phyloP scores from a whole-genome alignment of 2,888 invertebrate genomes.

The Trachelus iudaicus region DNA sequence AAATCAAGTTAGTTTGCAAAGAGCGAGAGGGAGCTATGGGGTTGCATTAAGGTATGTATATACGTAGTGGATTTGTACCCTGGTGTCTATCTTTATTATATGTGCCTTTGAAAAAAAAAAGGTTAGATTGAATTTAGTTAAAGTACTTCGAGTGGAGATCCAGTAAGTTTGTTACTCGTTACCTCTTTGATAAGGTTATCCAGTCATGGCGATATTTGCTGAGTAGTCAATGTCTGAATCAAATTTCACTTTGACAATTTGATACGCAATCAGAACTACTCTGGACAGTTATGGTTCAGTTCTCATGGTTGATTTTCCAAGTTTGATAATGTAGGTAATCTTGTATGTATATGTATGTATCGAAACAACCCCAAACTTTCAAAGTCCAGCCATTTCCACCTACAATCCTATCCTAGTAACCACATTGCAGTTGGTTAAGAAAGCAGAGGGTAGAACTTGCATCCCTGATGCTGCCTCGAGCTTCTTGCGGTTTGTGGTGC shows the following conservation, averaged over 20 bases:
- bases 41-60: background rate
- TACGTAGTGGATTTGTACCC: background rate
- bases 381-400: background rate
- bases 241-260: background rate
- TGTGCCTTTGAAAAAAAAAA: background rate
- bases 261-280: background rate
- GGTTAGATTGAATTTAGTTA: background rate
- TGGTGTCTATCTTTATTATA: background rate
- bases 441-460: background rate
- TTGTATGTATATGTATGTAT: background rate
- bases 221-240: background rate
- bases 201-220: background rate
- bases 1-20: slow-evolving; percentile 45
- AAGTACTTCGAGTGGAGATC: background rate
- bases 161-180: background rate
- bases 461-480: background rate
- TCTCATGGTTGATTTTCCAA: background rate
- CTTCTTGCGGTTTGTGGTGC: background rate
- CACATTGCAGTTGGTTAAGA: background rate
- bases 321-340: background rate
- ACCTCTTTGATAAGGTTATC: background rate
- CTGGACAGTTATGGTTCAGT: background rate
- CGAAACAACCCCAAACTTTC: background rate
- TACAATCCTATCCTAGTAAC: background rate
- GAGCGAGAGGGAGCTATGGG: background rate